Evolutionary conservation across 92 coral and sea anemone species (phyloP).

Genomic region (Ricordea florida): DNA sequence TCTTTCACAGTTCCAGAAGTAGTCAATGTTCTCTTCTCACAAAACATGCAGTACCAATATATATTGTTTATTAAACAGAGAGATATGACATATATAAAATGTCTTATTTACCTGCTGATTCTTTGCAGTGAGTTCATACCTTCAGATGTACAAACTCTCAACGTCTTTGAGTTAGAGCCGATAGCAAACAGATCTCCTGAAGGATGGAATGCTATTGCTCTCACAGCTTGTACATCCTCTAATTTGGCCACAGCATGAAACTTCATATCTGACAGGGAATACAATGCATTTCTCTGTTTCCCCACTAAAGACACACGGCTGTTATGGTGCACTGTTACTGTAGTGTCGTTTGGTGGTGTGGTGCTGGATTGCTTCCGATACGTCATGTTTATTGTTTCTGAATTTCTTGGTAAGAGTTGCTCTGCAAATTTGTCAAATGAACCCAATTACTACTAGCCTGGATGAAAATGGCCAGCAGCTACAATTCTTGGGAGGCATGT

Average conservation of each 20-base stretch:
- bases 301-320: constrained; percentile 11
- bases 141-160: constrained; percentile 78
- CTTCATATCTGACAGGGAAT: constrained; percentile 47
- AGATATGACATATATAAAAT: no score
- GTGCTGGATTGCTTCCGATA: constrained; percentile 60
- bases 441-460: no score
- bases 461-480: no score
- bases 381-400: constrained; percentile 53
- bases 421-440: no score
- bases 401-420: constrained; percentile 9
- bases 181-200: constrained; percentile 87
- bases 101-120: constrained; percentile 37
- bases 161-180: constrained; percentile 91
- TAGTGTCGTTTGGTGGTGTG: constrained; percentile 46
- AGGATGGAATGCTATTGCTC: constrained; percentile 95
- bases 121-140: constrained; percentile 57
- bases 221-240: constrained; percentile 90
- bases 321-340: constrained; percentile 5
- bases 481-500: no score
- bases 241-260: constrained; percentile 79
- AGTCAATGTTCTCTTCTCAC: no score
- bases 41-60: no score
- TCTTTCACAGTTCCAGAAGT: no score
- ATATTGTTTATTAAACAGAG: no score
- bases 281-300: constrained; percentile 48